Percentiles rank a stretch among this genome's conserved stretches.
Evolutionary conservation across 2,113 vertebrate species (phyloP).

Genomic region (Nanorana parkeri): DNA sequence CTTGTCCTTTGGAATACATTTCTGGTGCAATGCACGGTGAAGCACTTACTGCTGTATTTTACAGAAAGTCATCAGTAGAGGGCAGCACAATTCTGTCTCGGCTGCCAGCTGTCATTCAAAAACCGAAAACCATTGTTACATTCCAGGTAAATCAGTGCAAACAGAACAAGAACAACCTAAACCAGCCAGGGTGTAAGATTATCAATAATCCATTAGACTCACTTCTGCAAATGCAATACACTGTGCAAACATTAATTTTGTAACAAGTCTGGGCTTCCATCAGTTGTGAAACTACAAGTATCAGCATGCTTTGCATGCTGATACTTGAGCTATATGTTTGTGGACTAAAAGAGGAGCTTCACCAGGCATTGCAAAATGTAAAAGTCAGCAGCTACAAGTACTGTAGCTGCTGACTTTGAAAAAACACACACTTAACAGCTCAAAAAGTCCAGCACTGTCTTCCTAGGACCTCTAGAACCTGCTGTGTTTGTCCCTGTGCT

Average conservation of each 20-base stretch:
- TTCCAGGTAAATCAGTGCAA: neutral
- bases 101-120: neutral
- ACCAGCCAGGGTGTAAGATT: neutral
- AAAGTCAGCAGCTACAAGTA: too few relatives aligned
- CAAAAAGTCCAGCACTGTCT: too few relatives aligned
- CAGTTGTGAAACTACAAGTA: too few relatives aligned
- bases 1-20: neutral
- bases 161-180: neutral
- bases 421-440: too few relatives aligned
- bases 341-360: too few relatives aligned
- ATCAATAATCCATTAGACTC: neutral
- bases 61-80: neutral
- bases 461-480: too few relatives aligned
- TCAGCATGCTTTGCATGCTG: too few relatives aligned
- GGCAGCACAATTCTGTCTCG: conserved; percentile 24
- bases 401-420: too few relatives aligned
- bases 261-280: too few relatives aligned
- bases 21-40: neutral
- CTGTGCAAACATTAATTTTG: neutral
- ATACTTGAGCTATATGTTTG: too few relatives aligned
- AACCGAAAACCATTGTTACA: neutral
- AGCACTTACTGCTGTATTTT: neutral
- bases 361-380: too few relatives aligned
- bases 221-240: neutral
- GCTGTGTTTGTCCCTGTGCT: too few relatives aligned